A percentile compares a stretch with the other conserved stretches of the same genome.
Evolutionary conservation across 2,797 vertebrate species (phyloP).

Genomic region (Eulemur rubriventer): DNA sequence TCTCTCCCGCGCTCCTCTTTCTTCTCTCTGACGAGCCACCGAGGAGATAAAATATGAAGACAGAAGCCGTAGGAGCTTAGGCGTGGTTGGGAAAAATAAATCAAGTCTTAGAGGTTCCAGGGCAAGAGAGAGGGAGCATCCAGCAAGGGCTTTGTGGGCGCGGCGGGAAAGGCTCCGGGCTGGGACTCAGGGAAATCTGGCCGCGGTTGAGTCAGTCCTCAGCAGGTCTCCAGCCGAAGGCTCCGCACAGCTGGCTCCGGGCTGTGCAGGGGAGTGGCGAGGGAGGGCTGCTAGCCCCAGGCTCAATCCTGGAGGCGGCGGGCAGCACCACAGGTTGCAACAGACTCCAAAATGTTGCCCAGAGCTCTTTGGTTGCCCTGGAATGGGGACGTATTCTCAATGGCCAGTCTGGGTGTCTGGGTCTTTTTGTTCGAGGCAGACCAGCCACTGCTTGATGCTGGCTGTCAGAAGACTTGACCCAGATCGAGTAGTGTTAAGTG

Average conservation of each 20-base stretch:
- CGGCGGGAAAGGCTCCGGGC: neutral
- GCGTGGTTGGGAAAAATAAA: constrained; percentile 22
- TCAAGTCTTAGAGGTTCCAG: neutral
- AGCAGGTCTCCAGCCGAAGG: constrained; percentile 3
- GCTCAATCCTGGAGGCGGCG: neutral
- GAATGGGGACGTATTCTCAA: neutral
- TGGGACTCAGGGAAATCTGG: constrained; percentile 32
- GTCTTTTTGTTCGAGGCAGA: constrained; percentile 28
- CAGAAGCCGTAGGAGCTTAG: constrained; percentile 43
- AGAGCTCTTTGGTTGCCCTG: neutral
- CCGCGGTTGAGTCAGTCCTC: neutral
- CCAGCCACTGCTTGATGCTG: neutral
- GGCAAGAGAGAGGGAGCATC: neutral
- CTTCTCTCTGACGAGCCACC: constrained; percentile 11
- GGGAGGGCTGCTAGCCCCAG: neutral
- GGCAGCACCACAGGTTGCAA: neutral
- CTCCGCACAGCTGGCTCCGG: neutral
- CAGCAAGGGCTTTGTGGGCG: neutral
- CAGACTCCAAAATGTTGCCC: neutral
- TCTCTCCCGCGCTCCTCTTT: constrained; percentile 3
- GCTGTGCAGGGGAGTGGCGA: neutral
- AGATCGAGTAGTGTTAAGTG: neutral
- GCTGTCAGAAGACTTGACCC: neutral
- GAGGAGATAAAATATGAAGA: constrained; percentile 49
- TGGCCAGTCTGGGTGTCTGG: neutral